These are phyloP conservation scores for Aphis craccivora DNA, from an alignment of 1,140 invertebrate species.

Conservation along the genomic window DNA sequence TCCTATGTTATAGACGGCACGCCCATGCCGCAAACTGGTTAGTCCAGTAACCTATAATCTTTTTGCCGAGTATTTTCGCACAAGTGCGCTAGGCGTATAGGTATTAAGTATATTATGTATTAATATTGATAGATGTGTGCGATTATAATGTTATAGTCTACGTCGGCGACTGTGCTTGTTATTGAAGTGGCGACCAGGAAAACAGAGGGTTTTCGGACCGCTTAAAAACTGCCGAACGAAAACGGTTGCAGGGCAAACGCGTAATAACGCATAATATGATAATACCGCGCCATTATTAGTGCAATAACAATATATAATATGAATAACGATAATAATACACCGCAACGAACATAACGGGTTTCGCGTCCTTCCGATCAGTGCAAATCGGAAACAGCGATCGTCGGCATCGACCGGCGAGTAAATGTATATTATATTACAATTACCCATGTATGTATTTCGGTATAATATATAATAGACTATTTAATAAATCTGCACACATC, in stretches of 20 bases:
- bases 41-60: constrained; percentile 44
- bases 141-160: background rate
- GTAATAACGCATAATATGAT: background rate
- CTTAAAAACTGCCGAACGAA: background rate
- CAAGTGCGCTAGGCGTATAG: background rate
- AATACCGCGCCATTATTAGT: background rate
- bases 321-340: background rate
- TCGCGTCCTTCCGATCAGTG: background rate
- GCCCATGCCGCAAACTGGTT: background rate
- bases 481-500: background rate
- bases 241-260: background rate
- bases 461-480: background rate
- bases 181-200: background rate
- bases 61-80: background rate
- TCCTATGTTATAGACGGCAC: background rate
- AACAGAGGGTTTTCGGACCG: background rate
- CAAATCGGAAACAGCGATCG: background rate
- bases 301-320: background rate
- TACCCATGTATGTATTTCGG: background rate
- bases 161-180: background rate
- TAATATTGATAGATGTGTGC: background rate
- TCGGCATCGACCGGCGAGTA: background rate
- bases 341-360: background rate
- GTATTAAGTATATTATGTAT: background rate
- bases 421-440: background rate